These are phyloP conservation scores for Oreochromis mossambicus DNA, from an alignment of 2,797 vertebrate species.

Conservation along the genomic window DNA sequence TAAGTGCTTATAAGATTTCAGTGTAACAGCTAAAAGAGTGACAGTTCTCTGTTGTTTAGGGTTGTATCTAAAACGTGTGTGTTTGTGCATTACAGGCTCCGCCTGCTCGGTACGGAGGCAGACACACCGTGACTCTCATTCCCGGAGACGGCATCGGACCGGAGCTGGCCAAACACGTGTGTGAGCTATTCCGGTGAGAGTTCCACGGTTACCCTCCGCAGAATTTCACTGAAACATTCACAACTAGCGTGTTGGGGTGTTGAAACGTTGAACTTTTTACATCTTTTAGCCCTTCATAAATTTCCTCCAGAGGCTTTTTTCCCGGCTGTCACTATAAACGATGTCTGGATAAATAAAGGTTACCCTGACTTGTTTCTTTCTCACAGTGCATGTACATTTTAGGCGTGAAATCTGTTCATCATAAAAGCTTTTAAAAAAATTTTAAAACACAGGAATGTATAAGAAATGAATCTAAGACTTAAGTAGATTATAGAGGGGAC, in stretches of 20 bases:
- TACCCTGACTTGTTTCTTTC: background rate
- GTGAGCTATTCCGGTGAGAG: conserved; percentile 82
- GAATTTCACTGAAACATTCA: background rate
- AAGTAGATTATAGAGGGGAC: background rate
- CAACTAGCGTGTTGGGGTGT: background rate
- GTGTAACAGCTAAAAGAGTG: background rate
- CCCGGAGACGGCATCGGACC: conserved; percentile 88
- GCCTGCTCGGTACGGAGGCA: conserved; percentile 83
- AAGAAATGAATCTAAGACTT: background rate
- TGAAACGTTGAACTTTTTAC: background rate
- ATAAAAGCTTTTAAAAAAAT: background rate
- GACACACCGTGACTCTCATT: conserved; percentile 86
- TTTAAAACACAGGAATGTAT: background rate
- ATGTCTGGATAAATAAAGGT: background rate
- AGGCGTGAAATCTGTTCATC: background rate
- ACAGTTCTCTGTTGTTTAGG: background rate
- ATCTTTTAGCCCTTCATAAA: background rate
- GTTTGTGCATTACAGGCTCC: conserved; percentile 72
- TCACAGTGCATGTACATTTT: background rate
- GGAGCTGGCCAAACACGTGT: conserved; percentile 81
- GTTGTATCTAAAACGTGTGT: background rate
- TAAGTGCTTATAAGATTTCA: background rate
- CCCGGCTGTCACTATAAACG: background rate
- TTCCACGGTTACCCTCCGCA: background rate
- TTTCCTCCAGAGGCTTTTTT: background rate